phyloP scores from a whole-genome alignment of 2,113 vertebrate genomes.

The Grammomys dolichurus region DNA sequence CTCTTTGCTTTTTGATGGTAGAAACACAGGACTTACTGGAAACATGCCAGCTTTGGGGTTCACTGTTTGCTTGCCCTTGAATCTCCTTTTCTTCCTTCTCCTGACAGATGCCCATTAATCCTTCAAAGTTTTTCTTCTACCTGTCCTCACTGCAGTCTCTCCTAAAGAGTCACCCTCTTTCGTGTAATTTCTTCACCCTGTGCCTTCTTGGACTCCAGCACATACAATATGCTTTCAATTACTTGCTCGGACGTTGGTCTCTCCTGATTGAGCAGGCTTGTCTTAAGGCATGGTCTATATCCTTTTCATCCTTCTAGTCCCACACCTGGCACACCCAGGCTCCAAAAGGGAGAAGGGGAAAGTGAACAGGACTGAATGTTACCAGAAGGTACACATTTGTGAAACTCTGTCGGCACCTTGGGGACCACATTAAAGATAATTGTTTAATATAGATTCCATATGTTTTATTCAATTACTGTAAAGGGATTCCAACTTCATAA shows the following conservation, averaged over 20 bases:
- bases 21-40: not conserved
- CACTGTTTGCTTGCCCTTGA: not conserved
- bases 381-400: constrained; percentile 5
- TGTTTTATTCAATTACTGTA: constrained; percentile 65
- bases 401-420: constrained; percentile 38
- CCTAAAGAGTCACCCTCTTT: not conserved
- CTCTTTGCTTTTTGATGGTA: not conserved
- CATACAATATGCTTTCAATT: not conserved
- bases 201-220: not conserved
- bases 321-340: not conserved
- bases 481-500: constrained; percentile 70
- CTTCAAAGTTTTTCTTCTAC: not conserved
- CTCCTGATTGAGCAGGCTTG: not conserved
- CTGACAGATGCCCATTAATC: not conserved
- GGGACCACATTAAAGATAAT: constrained; percentile 51
- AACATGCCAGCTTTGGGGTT: fast-evolving
- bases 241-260: constrained; percentile 11
- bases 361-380: not conserved
- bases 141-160: not conserved
- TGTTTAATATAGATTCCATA: constrained; percentile 58
- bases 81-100: not conserved
- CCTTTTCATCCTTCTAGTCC: constrained; percentile 43
- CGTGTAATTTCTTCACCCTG: not conserved
- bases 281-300: not conserved
- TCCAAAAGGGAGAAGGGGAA: constrained; percentile 38